These are phyloP conservation scores for Notamacropus eugenii DNA, from an alignment of 2,797 vertebrate species.

Conservation along the genomic window DNA sequence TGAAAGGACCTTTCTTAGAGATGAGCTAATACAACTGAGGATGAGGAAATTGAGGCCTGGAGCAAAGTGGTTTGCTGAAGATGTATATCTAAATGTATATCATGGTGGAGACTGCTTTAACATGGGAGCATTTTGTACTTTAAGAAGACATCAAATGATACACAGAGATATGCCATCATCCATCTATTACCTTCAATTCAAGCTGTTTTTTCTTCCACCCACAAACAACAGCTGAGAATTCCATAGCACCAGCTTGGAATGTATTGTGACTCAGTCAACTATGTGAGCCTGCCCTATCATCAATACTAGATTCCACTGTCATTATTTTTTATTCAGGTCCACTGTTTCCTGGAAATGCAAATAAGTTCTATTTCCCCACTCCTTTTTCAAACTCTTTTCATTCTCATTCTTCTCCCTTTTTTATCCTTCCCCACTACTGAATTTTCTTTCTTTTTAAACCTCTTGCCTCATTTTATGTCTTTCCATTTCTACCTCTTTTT, in stretches of 20 bases:
- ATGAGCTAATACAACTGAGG: neutral
- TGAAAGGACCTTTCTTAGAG: neutral
- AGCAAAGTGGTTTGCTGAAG: neutral
- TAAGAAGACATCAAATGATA: slow-evolving; percentile 35
- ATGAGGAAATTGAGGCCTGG: neutral
- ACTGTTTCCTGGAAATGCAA: slow-evolving; percentile 34
- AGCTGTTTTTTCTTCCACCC: slow-evolving; percentile 11
- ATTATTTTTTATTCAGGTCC: slow-evolving; percentile 42
- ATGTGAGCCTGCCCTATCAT: neutral
- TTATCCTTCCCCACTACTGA: neutral
- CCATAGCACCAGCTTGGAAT: slow-evolving; percentile 30
- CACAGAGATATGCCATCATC: slow-evolving; percentile 6
- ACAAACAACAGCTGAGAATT: slow-evolving; percentile 35
- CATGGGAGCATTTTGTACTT: neutral
- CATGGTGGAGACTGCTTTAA: neutral
- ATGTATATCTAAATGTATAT: neutral
- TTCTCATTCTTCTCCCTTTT: slow-evolving; percentile 34
- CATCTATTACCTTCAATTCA: slow-evolving; percentile 37
- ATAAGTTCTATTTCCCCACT: slow-evolving; percentile 28
- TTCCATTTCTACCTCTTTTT: neutral
- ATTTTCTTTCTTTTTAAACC: neutral
- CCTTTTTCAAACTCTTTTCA: slow-evolving; percentile 38
- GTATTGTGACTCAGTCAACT: slow-evolving; percentile 29
- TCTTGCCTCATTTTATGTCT: neutral
- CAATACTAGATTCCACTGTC: slow-evolving; percentile 47